A percentile compares a stretch with the other conserved stretches of the same genome.
Evolutionary conservation across 2,888 invertebrate genomes (phyloP).

Genomic region (Pinctada fucata): DNA sequence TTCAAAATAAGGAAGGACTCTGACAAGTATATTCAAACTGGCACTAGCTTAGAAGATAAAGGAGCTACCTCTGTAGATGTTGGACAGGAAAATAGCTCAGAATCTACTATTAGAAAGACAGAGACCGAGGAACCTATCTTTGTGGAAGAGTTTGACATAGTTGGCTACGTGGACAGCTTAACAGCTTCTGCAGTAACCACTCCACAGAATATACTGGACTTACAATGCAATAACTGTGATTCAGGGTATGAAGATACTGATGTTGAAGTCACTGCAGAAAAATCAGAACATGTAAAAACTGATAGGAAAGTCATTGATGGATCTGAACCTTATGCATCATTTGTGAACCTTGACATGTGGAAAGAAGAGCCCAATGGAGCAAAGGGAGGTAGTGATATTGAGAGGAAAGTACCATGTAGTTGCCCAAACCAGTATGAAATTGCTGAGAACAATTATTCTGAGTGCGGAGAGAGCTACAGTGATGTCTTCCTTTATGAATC

Average conservation of each 20-base stretch:
- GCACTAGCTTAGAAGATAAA: conserved; percentile 21
- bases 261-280: conserved; percentile 21
- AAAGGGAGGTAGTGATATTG: background rate
- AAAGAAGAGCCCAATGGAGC: background rate
- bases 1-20: conserved; percentile 81
- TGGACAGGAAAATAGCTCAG: background rate
- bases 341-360: background rate
- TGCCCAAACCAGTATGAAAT: background rate
- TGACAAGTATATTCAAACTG: conserved; percentile 81
- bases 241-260: conserved; percentile 35
- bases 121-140: conserved; percentile 5
- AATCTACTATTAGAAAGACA: background rate
- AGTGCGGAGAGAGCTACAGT: background rate
- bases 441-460: background rate
- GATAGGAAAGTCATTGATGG: background rate
- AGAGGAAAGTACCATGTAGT: background rate
- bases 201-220: conserved; percentile 32
- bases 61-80: background rate
- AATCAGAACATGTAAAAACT: conserved; percentile 13
- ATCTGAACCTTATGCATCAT: background rate
- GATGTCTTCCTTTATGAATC: conserved; percentile 2
- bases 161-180: conserved; percentile 42
- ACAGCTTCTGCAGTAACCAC: conserved; percentile 34
- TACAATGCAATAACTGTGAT: conserved; percentile 28
- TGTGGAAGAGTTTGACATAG: conserved; percentile 33